Percentiles rank a stretch among this genome's conserved stretches.
These are phyloP conservation scores for Sciaenops ocellatus DNA, from an alignment of 2,797 vertebrate genomes.

Conservation along the genomic window DNA sequence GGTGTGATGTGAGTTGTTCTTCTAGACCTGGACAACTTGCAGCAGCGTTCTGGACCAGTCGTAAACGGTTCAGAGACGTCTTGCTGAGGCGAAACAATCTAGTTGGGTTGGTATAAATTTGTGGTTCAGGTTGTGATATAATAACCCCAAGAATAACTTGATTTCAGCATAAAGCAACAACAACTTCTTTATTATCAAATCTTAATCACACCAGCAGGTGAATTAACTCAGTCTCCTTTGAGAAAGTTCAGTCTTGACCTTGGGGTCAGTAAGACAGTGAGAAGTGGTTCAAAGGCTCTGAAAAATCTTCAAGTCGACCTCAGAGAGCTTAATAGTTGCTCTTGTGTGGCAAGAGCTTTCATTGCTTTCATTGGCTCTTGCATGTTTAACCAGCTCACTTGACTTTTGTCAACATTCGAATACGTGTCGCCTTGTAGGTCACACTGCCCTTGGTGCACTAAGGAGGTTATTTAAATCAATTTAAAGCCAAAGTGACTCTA, in stretches of 20 bases:
- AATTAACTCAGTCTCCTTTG: neutral
- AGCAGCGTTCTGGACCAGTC: too few relatives aligned
- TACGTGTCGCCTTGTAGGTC: conserved; percentile 6
- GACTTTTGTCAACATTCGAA: conserved; percentile 34
- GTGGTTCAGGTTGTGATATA: too few relatives aligned
- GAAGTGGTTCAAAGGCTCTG: neutral
- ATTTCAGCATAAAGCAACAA: neutral
- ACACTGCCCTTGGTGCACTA: conserved; percentile 8
- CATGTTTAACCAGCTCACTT: conserved; percentile 29
- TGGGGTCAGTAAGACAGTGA: neutral
- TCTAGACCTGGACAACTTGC: too few relatives aligned
- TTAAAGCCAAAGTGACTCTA: neutral
- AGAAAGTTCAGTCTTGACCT: neutral
- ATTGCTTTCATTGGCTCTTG: conserved; percentile 17
- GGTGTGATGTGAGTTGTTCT: too few relatives aligned
- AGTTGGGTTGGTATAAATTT: too few relatives aligned
- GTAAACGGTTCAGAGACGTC: too few relatives aligned
- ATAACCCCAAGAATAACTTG: neutral
- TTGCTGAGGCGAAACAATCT: too few relatives aligned
- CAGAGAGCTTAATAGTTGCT: neutral
- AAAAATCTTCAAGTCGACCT: neutral
- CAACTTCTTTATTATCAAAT: neutral
- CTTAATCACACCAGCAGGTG: neutral
- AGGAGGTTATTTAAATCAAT: neutral
- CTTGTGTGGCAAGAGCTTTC: neutral